phyloP scores from a whole-genome alignment of 2,888 invertebrate genomes.

The Caenorhabditis sp. region DNA sequence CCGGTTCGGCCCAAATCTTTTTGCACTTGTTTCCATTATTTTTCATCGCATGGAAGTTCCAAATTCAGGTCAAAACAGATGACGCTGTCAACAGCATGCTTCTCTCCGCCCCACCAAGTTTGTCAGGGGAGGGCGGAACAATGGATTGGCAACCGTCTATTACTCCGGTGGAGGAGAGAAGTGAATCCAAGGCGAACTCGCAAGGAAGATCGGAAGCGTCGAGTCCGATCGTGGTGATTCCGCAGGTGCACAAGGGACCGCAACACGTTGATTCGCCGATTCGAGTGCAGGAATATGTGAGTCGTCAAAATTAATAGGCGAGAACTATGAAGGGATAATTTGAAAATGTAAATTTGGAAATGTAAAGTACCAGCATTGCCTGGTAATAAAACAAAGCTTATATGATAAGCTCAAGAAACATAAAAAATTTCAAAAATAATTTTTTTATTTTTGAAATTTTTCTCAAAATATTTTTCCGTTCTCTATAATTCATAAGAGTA shows the following conservation, averaged over 20 bases:
- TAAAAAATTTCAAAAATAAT: no score
- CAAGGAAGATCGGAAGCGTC: conserved; percentile 42
- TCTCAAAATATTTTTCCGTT: no score
- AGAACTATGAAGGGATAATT: no score
- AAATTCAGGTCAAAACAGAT: conserved; percentile 59
- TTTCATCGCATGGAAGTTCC: not conserved
- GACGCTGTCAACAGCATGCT: conserved; percentile 65
- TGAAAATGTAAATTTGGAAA: no score
- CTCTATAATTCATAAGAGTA: no score
- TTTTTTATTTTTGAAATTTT: no score
- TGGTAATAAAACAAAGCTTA: no score
- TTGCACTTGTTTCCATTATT: conserved; percentile 27
- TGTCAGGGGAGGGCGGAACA: conserved; percentile 52
- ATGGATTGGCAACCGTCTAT: conserved; percentile 63
- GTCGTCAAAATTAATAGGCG: not conserved
- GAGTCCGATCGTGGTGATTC: conserved; percentile 40
- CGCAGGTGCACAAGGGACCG: conserved; percentile 10
- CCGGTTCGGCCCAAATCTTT: conserved; percentile 78
- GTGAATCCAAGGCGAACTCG: conserved; percentile 49
- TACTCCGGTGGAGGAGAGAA: conserved; percentile 58
- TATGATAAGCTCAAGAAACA: no score
- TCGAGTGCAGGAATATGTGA: conserved; percentile 40
- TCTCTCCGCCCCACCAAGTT: conserved; percentile 61
- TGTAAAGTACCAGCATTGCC: no score
- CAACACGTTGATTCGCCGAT: conserved; percentile 42